These are phyloP conservation scores for Aldrovandia affinis DNA, from an alignment of 2,797 vertebrate genomes.

Conservation along the genomic window DNA sequence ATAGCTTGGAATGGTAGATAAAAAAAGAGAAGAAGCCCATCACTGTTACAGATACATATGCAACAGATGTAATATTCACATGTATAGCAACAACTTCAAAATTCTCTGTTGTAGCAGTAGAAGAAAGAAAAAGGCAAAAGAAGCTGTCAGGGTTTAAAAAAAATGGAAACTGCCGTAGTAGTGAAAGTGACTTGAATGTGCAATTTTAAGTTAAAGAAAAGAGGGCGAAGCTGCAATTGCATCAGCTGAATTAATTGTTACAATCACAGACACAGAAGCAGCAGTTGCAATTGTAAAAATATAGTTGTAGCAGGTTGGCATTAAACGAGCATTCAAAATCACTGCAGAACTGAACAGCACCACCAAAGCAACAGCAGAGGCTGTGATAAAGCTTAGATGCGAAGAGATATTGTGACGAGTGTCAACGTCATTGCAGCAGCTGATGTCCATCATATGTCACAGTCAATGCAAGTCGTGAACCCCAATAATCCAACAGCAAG, in stretches of 20 bases:
- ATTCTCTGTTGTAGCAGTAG: constrained; percentile 22
- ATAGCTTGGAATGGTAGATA: constrained; percentile 52
- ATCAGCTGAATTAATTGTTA: constrained; percentile 48
- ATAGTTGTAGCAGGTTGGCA: constrained; percentile 68
- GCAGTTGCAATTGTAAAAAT: constrained; percentile 53
- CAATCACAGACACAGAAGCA: constrained; percentile 53
- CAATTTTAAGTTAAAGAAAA: constrained; percentile 43
- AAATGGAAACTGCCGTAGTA: constrained; percentile 28
- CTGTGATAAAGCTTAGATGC: constrained; percentile 51
- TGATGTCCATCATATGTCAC: constrained; percentile 42
- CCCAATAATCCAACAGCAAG: constrained; percentile 17
- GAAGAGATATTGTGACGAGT: constrained; percentile 38
- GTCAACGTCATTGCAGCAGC: constrained; percentile 3
- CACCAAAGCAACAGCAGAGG: constrained; percentile 46
- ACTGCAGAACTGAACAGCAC: constrained; percentile 9
- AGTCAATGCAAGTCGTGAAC: constrained; percentile 29
- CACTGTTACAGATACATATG: constrained; percentile 51
- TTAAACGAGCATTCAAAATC: constrained; percentile 51
- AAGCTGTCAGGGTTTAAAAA: constrained; percentile 38
- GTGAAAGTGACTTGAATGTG: constrained; percentile 28
- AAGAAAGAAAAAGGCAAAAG: constrained; percentile 7
- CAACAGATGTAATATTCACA: constrained; percentile 52
- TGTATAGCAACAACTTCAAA: constrained; percentile 46
- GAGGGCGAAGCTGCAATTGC: constrained; percentile 20
- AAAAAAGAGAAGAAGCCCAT: constrained; percentile 53